Evolutionary conservation across 2,113 vertebrate species (phyloP).

Genomic region (Gila orcuttii): DNA sequence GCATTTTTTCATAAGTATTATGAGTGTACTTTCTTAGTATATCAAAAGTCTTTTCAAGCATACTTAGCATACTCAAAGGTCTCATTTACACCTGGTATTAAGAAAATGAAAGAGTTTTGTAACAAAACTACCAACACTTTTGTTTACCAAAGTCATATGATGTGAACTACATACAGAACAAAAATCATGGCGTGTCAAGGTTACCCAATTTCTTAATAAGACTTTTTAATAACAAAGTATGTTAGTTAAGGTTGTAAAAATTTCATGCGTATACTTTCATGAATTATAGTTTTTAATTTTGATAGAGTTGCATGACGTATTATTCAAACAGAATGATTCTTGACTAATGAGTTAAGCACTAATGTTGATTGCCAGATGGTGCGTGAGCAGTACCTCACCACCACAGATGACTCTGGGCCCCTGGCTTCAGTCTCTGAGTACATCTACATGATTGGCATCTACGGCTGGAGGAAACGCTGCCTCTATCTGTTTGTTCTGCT

Average conservation of each 20-base stretch:
- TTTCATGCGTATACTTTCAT: neutral
- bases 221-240: neutral
- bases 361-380: conserved; percentile 82
- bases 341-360: neutral
- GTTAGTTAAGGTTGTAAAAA: neutral
- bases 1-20: too few relatives aligned
- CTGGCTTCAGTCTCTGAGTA: conserved; percentile 78
- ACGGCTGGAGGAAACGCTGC: conserved; percentile 98
- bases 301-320: neutral
- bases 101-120: too few relatives aligned
- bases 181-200: neutral
- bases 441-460: conserved; percentile 93
- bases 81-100: neutral
- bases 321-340: neutral
- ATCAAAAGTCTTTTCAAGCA: neutral
- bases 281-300: neutral
- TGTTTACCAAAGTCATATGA: neutral
- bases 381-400: conserved; percentile 87
- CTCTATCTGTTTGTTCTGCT: conserved; percentile 95
- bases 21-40: too few relatives aligned
- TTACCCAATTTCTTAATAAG: neutral
- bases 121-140: neutral
- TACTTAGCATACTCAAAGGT: neutral
- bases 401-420: conserved; percentile 79
- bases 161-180: neutral